Evolutionary conservation across 2,797 vertebrate genomes (phyloP).

Genomic region (Cirrhinus mrigala): DNA sequence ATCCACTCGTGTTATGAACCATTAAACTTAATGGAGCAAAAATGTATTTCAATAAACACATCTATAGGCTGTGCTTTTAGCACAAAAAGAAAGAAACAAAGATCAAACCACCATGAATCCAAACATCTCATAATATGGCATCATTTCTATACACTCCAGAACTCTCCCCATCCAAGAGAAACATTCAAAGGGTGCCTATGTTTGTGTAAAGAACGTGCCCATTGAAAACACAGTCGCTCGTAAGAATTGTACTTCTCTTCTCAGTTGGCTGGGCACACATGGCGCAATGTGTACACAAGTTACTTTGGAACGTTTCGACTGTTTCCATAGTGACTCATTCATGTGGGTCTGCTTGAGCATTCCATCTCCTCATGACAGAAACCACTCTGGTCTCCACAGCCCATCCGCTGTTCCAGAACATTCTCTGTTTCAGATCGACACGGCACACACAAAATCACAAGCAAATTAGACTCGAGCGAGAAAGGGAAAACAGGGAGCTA

Average conservation of each 20-base stretch:
- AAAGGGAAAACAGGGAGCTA: constrained; percentile 19
- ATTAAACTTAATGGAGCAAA: constrained; percentile 45
- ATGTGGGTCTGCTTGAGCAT: constrained; percentile 58
- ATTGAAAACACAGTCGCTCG: constrained; percentile 4
- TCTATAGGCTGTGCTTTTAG: constrained; percentile 17
- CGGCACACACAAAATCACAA: constrained; percentile 50
- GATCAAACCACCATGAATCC: constrained; percentile 34
- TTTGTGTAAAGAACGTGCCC: constrained; percentile 23
- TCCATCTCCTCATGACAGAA: constrained; percentile 64
- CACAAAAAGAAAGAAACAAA: constrained; percentile 30
- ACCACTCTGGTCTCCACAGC: constrained; percentile 61
- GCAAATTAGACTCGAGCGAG: constrained; percentile 39
- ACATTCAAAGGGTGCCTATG: constrained; percentile 10
- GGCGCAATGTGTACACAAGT: constrained; percentile 58
- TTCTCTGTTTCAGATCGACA: constrained; percentile 46
- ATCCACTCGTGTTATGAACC: constrained; percentile 27
- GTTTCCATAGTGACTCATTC: constrained; percentile 62
- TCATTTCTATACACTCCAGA: constrained; percentile 46
- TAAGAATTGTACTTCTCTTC: constrained; percentile 50
- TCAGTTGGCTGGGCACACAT: constrained; percentile 46
- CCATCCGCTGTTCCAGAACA: constrained; percentile 61
- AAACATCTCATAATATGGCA: constrained; percentile 47
- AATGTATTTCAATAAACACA: constrained; percentile 32
- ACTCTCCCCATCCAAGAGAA: constrained; percentile 31
- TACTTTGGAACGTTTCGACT: constrained; percentile 48